Conservation (phyloP, 2,797 vertebrate species). For the Thamnophis elegans region DNA sequence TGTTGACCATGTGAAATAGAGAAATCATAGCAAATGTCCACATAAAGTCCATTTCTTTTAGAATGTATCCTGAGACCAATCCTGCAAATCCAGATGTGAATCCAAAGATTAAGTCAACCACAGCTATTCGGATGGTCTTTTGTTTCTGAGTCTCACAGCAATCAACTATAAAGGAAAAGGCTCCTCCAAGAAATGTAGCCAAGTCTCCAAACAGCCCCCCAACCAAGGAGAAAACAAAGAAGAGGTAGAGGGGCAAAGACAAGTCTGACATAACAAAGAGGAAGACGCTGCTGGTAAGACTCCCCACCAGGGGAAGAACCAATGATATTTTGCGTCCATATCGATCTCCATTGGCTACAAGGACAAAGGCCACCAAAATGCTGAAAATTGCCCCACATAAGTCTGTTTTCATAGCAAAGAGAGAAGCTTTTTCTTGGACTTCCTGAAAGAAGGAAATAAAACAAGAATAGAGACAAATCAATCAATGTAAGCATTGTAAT, state of each 20-base stretch:
- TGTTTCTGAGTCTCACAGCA: slow-evolving; percentile 78
- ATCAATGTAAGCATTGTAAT: not conserved
- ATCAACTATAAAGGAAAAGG: slow-evolving; percentile 89
- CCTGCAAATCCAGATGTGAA: slow-evolving; percentile 83
- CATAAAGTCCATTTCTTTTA: slow-evolving; percentile 82
- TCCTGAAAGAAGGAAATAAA: slow-evolving; percentile 74
- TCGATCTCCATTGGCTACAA: slow-evolving; percentile 87
- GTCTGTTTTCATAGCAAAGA: slow-evolving; percentile 84
- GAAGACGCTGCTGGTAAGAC: slow-evolving; percentile 70
- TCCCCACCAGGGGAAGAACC: slow-evolving; percentile 81
- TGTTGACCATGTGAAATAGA: slow-evolving; percentile 71
- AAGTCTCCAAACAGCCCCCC: slow-evolving; percentile 84
- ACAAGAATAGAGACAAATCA: not conserved
- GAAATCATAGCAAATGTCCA: slow-evolving; percentile 84
- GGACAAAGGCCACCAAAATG: slow-evolving; percentile 82
- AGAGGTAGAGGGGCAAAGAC: slow-evolving; percentile 79
- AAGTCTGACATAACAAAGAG: slow-evolving; percentile 80
- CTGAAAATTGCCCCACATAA: slow-evolving; percentile 83
- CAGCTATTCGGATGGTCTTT: slow-evolving; percentile 88
- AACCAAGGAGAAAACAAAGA: slow-evolving; percentile 77
- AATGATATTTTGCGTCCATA: slow-evolving; percentile 87
- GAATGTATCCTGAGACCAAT: slow-evolving; percentile 87
- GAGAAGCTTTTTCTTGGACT: slow-evolving; percentile 85
- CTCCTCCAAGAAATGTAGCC: slow-evolving; percentile 86
- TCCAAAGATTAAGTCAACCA: slow-evolving; percentile 89